Evolutionary conservation across 2,888 invertebrate species (phyloP), one percentile per base, ranked within the genome.

Genomic region (Cancer borealis): DNA sequence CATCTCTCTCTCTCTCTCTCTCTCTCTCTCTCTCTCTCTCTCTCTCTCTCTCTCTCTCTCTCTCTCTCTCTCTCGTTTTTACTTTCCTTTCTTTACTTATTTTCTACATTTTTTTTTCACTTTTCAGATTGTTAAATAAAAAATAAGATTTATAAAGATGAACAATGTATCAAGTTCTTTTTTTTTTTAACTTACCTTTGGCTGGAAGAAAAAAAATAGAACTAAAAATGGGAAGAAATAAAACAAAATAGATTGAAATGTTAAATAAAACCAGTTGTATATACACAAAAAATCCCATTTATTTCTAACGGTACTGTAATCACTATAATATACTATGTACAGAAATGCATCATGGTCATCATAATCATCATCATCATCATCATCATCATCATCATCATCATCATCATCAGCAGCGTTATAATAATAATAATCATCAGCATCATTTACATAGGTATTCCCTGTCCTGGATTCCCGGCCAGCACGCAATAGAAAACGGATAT

Each of bases 11-110:
- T 39, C 39, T 91, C 91, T 91, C 91, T 79, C 84, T 87, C 84
- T 92, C 87, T 92, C 84, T 92, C 87, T 92, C 87, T 92, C 79
- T 92, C 79, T 92, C 79, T 79, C 79, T 92, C 92, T 92, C 79
- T 92, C 79, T 92, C 73, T 79, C 92, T 92, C 92, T 73, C 92
- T 79, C 91, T 91, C 91, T 92, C 92, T 92, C 92, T 92, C 92
- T 92, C 92, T 92, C 92, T 92, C 92, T 92, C 92, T 92, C 92
- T 92, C 92, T 79, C 91, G 66, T 73, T 45, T 45, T 73, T n/a
- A 46, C n/a, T 88, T n/a, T 46, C 26, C 47, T 30, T 91, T 17
- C 26, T n/a, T 73, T 21, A 39, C 3, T 66, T 73, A 66, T 45
- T 73, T 39, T 92, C 92, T 92, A 6, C 21, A 30, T 79, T 46